Evolutionary conservation across 1,140 invertebrate species (phyloP).

Genomic region (Neelides sp.): DNA sequence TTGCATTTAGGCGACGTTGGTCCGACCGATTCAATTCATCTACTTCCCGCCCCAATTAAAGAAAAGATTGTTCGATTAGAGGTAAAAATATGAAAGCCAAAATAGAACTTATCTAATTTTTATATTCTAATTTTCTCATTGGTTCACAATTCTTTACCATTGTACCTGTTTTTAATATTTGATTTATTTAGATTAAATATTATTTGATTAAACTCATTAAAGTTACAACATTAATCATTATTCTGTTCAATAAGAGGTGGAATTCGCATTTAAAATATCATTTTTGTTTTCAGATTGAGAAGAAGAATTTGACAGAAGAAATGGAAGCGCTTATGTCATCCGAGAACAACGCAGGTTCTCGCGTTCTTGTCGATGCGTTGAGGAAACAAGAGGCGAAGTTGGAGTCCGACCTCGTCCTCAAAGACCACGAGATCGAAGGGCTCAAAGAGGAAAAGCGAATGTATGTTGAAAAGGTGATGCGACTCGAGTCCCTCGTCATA

Average conservation of each 20-base stretch:
- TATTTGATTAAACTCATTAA: neutral
- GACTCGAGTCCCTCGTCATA: slow-evolving; percentile 12
- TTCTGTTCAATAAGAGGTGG: neutral
- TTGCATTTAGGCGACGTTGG: neutral
- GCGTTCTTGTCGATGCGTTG: slow-evolving; percentile 27
- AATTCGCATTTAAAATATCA: neutral
- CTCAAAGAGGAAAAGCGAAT: slow-evolving; percentile 11
- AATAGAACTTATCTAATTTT: neutral
- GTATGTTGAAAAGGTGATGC: slow-evolving; percentile 22
- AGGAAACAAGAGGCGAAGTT: slow-evolving; percentile 28
- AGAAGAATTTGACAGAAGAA: slow-evolving; percentile 24
- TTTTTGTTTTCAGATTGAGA: slow-evolving; percentile 23
- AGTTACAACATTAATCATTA: neutral
- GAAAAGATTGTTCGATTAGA: slow-evolving; percentile 26
- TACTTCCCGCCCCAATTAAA: slow-evolving; percentile 23
- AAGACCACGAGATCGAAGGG: slow-evolving; percentile 19
- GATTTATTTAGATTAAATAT: neutral
- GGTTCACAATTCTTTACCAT: neutral
- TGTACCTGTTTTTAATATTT: neutral
- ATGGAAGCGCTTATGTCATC: slow-evolving; percentile 16
- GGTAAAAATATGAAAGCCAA: slow-evolving; percentile 11
- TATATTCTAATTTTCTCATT: neutral
- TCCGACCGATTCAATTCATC: slow-evolving; percentile 26
- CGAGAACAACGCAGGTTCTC: slow-evolving; percentile 19
- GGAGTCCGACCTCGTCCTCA: slow-evolving; percentile 23